Evolutionary conservation across 2,113 vertebrate species (phyloP).

Genomic region (Carettochelys insculpta): DNA sequence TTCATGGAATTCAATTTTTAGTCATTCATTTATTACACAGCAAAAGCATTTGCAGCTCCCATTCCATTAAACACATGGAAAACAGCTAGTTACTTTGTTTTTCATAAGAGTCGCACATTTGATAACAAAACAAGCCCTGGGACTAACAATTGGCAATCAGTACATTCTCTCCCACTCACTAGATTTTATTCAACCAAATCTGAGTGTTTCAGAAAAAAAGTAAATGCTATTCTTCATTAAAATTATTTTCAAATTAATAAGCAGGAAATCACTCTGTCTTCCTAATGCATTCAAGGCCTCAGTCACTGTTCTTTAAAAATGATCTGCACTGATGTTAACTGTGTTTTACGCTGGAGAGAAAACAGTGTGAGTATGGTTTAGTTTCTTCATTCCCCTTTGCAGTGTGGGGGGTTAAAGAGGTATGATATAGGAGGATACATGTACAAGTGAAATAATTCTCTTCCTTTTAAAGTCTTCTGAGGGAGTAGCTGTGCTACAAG

Average conservation of each 20-base stretch:
- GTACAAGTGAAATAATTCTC: background rate
- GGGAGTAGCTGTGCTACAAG: background rate
- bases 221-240: background rate
- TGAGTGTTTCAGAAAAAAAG: background rate
- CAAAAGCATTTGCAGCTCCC: background rate
- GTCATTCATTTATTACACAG: background rate
- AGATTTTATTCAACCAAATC: background rate
- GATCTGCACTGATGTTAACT: background rate
- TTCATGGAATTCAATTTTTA: background rate
- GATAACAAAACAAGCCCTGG: background rate
- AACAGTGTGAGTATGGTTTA: background rate
- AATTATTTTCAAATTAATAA: conserved; percentile 4
- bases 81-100: background rate
- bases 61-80: background rate
- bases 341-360: background rate
- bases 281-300: background rate
- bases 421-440: background rate
- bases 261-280: background rate
- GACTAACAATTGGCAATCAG: background rate
- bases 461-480: background rate
- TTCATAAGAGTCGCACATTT: background rate
- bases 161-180: background rate
- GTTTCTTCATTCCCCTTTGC: background rate
- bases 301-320: background rate
- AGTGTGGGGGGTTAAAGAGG: background rate